phyloP scores from a whole-genome alignment of 1,140 invertebrate genomes.

The Frieseomelitta varia region DNA sequence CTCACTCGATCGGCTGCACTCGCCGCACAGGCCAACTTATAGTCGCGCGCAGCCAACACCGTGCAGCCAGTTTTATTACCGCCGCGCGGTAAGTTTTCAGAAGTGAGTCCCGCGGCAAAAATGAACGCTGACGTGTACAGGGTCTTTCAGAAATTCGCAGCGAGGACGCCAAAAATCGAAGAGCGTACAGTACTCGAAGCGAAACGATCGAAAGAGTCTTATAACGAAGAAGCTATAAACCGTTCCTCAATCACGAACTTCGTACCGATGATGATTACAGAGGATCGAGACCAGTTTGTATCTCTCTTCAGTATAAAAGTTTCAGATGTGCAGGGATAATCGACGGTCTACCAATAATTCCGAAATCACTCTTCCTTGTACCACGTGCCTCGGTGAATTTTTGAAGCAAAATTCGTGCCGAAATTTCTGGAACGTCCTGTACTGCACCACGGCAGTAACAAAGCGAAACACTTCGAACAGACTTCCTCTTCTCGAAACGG shows the following conservation, averaged over 20 bases:
- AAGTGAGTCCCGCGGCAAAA: constrained; percentile 43
- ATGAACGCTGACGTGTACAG: not conserved
- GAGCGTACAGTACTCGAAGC: not conserved
- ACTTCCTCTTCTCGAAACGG: not conserved
- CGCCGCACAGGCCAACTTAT: not conserved
- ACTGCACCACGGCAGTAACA: not conserved
- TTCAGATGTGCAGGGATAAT: too few species aligned
- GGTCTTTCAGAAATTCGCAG: not conserved
- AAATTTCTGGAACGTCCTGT: not conserved
- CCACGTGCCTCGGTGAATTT: not conserved
- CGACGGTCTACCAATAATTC: too few species aligned
- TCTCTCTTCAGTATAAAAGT: too few species aligned
- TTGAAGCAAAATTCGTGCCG: too few species aligned
- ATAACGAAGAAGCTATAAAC: too few species aligned
- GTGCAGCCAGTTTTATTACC: constrained; percentile 59
- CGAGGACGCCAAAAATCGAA: not conserved
- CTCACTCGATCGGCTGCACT: constrained; percentile 40
- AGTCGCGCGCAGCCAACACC: constrained; percentile 18
- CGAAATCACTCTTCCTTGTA: not conserved
- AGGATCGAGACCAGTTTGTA: too few species aligned
- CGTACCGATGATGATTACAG: too few species aligned
- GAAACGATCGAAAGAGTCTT: not conserved
- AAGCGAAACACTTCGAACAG: too few species aligned
- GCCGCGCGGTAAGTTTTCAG: constrained; percentile 51
- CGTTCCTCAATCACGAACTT: too few species aligned